A percentile compares a stretch with the other conserved stretches of the same genome.
These are phyloP conservation scores for Motacilla tschutschensis DNA, from an alignment of 2,113 vertebrate species.

Conservation along the genomic window DNA sequence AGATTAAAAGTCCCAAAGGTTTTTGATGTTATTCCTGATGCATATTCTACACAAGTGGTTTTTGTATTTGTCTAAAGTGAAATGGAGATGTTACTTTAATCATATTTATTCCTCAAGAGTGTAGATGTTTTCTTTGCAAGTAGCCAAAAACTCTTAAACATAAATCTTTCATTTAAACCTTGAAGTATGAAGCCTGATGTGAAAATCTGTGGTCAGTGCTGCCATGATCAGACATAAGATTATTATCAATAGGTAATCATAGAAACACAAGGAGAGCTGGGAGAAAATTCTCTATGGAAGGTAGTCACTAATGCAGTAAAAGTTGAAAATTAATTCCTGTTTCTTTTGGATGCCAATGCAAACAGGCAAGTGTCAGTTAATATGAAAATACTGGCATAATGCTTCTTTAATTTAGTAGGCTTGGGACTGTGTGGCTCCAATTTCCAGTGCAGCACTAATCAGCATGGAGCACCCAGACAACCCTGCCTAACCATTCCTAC, in stretches of 20 bases:
- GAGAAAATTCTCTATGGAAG: background rate
- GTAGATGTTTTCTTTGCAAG: background rate
- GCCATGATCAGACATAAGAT: background rate
- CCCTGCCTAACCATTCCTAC: background rate
- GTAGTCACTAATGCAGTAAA: background rate
- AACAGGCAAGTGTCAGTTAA: background rate
- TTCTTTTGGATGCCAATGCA: background rate
- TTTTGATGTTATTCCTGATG: constrained; percentile 24
- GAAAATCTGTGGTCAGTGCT: background rate
- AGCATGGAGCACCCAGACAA: background rate
- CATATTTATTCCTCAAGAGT: background rate
- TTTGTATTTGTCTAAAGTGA: constrained; percentile 11
- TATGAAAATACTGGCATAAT: background rate
- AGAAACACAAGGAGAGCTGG: background rate
- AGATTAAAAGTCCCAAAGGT: constrained; percentile 42
- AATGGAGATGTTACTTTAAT: background rate
- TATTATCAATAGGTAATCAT: background rate
- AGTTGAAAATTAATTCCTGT: background rate
- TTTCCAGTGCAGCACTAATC: background rate
- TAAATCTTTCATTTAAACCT: background rate
- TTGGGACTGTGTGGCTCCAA: fast-evolving
- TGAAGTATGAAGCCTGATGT: background rate
- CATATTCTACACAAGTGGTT: background rate
- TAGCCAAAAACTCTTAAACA: background rate
- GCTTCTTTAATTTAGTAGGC: background rate